These are phyloP conservation scores for Mylabris phalerata DNA, from an alignment of 1,140 invertebrate genomes.

Conservation along the genomic window DNA sequence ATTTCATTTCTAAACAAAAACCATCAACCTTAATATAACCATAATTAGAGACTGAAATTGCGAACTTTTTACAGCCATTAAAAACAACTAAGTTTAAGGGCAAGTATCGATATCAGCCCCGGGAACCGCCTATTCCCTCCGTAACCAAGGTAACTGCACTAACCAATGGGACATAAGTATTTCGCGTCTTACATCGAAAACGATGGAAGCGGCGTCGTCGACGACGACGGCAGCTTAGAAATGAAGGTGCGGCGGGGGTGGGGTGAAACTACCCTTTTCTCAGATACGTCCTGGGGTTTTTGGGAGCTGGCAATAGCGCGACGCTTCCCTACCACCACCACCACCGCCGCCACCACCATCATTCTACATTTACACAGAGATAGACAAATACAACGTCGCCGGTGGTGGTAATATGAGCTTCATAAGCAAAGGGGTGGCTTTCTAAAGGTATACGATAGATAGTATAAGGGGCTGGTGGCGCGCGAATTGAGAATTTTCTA, in stretches of 20 bases:
- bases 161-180: conserved; percentile 35
- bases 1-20: too few relatives aligned
- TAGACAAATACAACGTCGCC: conserved; percentile 23
- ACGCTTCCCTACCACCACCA: too few relatives aligned
- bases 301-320: too few relatives aligned
- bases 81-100: conserved; percentile 24
- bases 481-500: conserved; percentile 31
- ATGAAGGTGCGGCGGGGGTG: too few relatives aligned
- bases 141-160: conserved; percentile 31
- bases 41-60: too few relatives aligned
- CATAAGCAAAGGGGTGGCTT: conserved; percentile 31
- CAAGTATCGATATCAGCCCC: conserved; percentile 16
- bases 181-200: conserved; percentile 28
- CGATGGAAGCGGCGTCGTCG: too few relatives aligned
- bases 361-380: conserved; percentile 19
- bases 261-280: too few relatives aligned
- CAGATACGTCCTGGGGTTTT: too few relatives aligned
- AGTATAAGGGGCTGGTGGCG: conserved; percentile 8
- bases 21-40: too few relatives aligned
- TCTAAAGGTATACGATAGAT: conserved; percentile 13
- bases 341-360: too few relatives aligned
- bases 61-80: background rate
- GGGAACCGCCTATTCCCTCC: conserved; percentile 21
- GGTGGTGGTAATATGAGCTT: conserved; percentile 24
- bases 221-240: too few relatives aligned